These are phyloP conservation scores for Eriocheir sinensis DNA, from an alignment of 1,140 invertebrate genomes.

Conservation along the genomic window DNA sequence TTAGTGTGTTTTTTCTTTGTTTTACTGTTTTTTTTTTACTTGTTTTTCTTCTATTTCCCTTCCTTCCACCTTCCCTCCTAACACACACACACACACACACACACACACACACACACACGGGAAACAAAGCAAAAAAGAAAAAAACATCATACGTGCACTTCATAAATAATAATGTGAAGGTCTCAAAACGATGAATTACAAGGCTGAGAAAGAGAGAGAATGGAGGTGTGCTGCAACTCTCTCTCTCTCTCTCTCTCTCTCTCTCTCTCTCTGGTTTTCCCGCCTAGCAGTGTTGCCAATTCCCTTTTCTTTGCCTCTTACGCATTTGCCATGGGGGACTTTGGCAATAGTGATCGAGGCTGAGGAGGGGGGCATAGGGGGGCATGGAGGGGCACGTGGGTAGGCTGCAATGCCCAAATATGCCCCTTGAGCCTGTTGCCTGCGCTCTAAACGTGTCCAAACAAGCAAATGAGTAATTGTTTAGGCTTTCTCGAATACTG, in stretches of 20 bases:
- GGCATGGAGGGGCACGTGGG: not conserved
- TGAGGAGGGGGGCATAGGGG: not conserved
- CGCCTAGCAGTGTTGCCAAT: not conserved
- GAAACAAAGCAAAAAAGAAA: no score
- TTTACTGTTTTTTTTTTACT: no score
- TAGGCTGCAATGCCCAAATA: not conserved
- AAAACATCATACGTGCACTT: no score
- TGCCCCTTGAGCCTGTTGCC: not conserved
- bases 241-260: conserved; percentile 22
- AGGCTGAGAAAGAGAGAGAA: no score
- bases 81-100: not conserved
- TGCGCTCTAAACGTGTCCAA: no score
- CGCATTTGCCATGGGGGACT: not conserved
- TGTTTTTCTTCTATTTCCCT: not conserved
- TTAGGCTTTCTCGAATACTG: no score
- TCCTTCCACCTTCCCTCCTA: not conserved
- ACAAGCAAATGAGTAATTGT: no score
- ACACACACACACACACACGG: not conserved
- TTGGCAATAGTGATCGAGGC: not conserved
- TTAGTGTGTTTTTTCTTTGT: not conserved
- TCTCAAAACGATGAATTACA: no score
- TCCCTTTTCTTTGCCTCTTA: not conserved
- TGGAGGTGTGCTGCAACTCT: not conserved
- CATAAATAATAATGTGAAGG: not conserved
- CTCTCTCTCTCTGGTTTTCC: conserved; percentile 22